Conservation (phyloP, 2,888 invertebrate genomes). For the Drosophila testacea region DNA sequence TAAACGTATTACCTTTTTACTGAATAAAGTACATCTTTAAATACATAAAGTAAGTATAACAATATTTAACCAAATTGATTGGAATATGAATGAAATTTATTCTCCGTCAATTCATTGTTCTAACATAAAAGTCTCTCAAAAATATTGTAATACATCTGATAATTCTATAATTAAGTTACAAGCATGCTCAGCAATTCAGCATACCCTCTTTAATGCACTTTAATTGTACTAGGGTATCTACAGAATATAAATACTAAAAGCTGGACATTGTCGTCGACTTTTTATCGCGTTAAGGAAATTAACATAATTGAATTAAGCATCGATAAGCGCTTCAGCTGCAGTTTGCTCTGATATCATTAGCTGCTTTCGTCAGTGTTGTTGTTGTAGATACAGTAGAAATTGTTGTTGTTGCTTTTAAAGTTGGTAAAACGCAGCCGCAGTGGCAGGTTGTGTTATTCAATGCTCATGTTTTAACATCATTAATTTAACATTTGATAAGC, state of each 20-base stretch:
- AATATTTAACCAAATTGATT: too few species aligned
- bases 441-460: conserved; percentile 45
- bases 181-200: background rate
- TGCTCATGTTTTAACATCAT: conserved; percentile 69
- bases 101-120: too few species aligned
- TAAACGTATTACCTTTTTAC: too few species aligned
- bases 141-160: background rate
- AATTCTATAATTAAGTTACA: background rate
- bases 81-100: too few species aligned
- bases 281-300: conserved; percentile 58
- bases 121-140: too few species aligned
- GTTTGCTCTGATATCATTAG: conserved; percentile 64
- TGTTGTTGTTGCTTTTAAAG: conserved; percentile 12
- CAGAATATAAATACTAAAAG: conserved; percentile 33
- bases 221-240: conserved; percentile 9
- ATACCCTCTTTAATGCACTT: background rate
- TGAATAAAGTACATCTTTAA: too few species aligned
- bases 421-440: conserved; percentile 24
- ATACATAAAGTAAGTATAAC: too few species aligned
- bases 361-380: conserved; percentile 28
- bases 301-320: conserved; percentile 79
- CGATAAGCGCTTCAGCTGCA: conserved; percentile 70
- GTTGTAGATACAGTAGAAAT: conserved; percentile 14
- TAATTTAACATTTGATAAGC: conserved; percentile 79
- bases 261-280: conserved; percentile 51